Evolutionary conservation across 2,113 vertebrate species (phyloP), one percentile per base, ranked within the genome.

Genomic region (Corythornis vintsioides): DNA sequence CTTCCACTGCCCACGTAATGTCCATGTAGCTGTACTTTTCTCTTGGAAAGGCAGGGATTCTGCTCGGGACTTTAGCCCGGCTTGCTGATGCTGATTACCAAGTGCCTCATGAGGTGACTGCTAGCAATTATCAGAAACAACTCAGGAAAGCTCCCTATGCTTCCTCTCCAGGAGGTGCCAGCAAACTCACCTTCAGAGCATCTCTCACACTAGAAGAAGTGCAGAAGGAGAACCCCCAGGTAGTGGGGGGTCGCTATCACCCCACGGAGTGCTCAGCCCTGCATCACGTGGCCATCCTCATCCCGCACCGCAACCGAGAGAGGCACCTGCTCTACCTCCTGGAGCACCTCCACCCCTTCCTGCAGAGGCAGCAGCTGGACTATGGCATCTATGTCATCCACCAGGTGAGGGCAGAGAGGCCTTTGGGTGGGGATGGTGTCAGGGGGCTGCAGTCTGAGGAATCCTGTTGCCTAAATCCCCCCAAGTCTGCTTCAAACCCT

Each of bases 351-450:
- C 99, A 99, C 84, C 99, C 99, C 4, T 99, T 99, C 90, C 94
- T 99, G 66, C 99, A 99, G 92, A 97, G 99, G 86, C 99, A 99
- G 97, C 99, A 99, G 95, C 97, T 99, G 52, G 98, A 99, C 63
- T 99, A 99, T 1, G 98, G 97, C 94, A 98, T 99, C 89, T 99
- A 99, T 0, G 92, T 99, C 93, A 98, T 99, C 89, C 98, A 99
- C 88, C 99, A 99, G 99, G 99, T 99, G 96, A 78, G 97, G 48
- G 42, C 60, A 40, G 80, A 60, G 38, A 4, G 2, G 3, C 18
- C 2, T 13, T 42, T 28, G 61, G 47, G 15, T 38, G 24, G 63
- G 43, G 38, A 19, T 31, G 35, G 2, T 13, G 13, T 15, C 26
- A 10, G 19, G 43, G 67, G 13, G 70, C 16, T 50, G 59, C 35